Conservation (phyloP, 2,888 invertebrate genomes). For the Calliopum simillimum region DNA sequence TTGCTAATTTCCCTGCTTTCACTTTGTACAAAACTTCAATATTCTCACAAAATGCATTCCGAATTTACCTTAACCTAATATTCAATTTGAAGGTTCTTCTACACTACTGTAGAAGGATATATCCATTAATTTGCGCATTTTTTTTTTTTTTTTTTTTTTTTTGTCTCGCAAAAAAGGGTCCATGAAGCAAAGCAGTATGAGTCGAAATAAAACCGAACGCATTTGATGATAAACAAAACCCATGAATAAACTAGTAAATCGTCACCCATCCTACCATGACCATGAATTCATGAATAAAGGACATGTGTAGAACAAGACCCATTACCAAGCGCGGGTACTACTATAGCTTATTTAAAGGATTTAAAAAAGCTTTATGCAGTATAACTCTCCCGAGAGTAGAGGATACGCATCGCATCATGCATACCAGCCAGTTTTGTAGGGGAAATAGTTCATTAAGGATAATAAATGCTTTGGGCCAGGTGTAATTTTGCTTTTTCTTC, state of each 20-base stretch:
- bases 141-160: no score
- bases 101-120: not conserved
- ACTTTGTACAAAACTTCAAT: no score
- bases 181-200: no score
- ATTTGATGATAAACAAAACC: conserved; percentile 12
- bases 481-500: not conserved
- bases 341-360: conserved; percentile 1
- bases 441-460: conserved; percentile 9
- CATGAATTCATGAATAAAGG: conserved; percentile 11
- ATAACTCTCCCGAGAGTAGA: not conserved
- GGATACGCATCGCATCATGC: not conserved
- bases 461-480: conserved; percentile 1
- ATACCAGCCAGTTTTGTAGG: not conserved
- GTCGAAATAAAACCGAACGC: conserved; percentile 1
- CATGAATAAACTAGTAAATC: conserved; percentile 10
- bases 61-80: conserved; percentile 9
- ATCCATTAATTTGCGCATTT: no score
- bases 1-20: no score
- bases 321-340: not conserved
- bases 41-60: not conserved
- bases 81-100: conserved; percentile 7
- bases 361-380: conserved; percentile 8
- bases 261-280: conserved; percentile 7
- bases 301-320: conserved; percentile 1
- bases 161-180: no score